Evolutionary conservation across 2,888 invertebrate species (phyloP), one percentile per base, ranked within the genome.

Genomic region (Cantharis rufa): DNA sequence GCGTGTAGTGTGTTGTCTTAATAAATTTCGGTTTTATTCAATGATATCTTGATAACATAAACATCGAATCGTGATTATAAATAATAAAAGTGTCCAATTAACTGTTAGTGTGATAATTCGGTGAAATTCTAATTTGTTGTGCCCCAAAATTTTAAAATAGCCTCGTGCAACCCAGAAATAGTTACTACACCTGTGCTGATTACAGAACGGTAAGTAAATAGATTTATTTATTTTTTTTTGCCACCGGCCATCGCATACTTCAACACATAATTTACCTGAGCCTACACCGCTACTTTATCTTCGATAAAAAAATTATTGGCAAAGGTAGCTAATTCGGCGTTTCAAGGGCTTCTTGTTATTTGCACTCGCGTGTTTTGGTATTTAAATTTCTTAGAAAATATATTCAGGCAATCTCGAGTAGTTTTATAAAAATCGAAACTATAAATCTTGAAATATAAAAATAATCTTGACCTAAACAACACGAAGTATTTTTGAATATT

Each of bases 1-100:
- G 86, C 85, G 82, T 80, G 82, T 82, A 82, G 85, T 87, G 86
- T 87, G 64, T 86, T 86, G 85, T 84, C 85, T 85, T 82, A 82
- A 82, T 84, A 86, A 86, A 86, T 85, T 85, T 86, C 86, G 86
- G 84, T 85, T 83, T 84, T 84, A 83, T 82, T 84, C 83, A 85
- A 82, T 69, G 85, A 84, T 85, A 85, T 84, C 79, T 84, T 81
- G 81, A 84, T 82, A 85, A 85, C 84, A 83, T 81, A 81, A 78
- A 83, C 83, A 83, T 83, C 80, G 83, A 84, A 84, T 81, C 75
- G 79, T 75, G 80, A 78, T 80, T 82, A 82, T 83, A 81, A 81
- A 78, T 74, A 80, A 84, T 83, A 83, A 81, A 77, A 83, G 85
- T 85, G 85, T 81, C 74, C 82, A 81, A 82, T 75, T 79, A 77